Base-by-base conservation (phyloP, 2,888 invertebrate genomes). In the Morpho achilles region DNA sequence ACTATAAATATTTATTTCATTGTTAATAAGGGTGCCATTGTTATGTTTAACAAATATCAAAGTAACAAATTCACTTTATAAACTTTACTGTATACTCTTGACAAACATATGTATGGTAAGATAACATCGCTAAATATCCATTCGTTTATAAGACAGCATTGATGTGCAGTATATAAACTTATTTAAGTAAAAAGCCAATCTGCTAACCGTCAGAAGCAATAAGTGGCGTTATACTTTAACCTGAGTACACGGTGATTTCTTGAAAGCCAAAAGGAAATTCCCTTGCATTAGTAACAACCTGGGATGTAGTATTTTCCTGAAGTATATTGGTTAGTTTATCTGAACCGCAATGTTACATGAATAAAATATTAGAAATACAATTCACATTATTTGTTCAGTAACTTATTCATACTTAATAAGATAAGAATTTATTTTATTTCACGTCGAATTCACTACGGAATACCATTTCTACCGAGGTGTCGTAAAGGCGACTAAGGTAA, bases 171-270 rank as follows among this genome's bases (percentile, higher is more conserved):
- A 8, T 47, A 47, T 46, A 45, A 10, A 7, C 45, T 10, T n/a
- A 10, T 45, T 45, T 40, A 8, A 47, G 47, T 41, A 23, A 23
- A 47, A 54, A 48, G 53, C 53, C 53, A 54, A 54, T 50, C 40
- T 50, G 32, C 50, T 50, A 10, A 42, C 43, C 49, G 62, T 62
- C 62, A 10, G 49, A 41, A 50, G 54, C 54, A 57, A 57, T 62
- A 62, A 60, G 49, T 42, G 54, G 62, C 60, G 52, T 59, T 57
- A 60, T 62, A 48, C 53, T 59, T 57, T 55, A 53, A 55, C 53
- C 53, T 56, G 58, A 61, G 53, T 52, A 53, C 53, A 50, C 62
- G 41, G 51, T 53, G 54, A 62, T 59, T 60, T 60, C 57, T 56
- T 52, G 44, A 57, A 53, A 62, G 50, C 45, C 56, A 50, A 52